These are phyloP conservation scores for Trichogramma dendrolimi DNA, from an alignment of 2,888 invertebrate genomes.

Conservation along the genomic window DNA sequence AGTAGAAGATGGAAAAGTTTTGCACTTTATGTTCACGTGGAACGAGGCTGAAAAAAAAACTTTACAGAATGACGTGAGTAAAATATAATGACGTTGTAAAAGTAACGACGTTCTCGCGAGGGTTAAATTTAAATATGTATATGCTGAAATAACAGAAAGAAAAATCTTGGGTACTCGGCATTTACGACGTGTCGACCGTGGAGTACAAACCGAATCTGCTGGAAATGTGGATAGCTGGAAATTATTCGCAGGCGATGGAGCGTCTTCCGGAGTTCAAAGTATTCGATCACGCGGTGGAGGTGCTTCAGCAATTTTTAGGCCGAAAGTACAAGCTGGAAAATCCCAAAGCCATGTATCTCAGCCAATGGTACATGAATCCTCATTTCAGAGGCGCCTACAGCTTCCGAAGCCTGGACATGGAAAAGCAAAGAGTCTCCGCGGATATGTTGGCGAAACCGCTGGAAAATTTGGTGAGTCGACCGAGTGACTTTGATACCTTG, in stretches of 20 bases:
- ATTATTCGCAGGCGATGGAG: conserved; percentile 62
- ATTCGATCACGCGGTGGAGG: conserved; percentile 51
- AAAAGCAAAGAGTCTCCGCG: conserved; percentile 31
- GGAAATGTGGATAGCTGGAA: conserved; percentile 64
- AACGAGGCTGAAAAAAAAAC: conserved; percentile 52
- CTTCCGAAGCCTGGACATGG: conserved; percentile 46
- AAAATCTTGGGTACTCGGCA: conserved; percentile 60
- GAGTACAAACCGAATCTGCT: conserved; percentile 61
- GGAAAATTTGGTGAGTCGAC: conserved; percentile 7
- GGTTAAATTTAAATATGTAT: background rate
- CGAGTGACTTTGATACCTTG: background rate
- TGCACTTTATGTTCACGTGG: conserved; percentile 58
- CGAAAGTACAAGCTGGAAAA: conserved; percentile 53
- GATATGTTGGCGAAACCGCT: conserved; percentile 48
- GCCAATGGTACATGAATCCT: conserved; percentile 66
- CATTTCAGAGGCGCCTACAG: conserved; percentile 70
- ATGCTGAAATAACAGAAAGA: conserved; percentile 16
- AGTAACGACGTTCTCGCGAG: too few species aligned
- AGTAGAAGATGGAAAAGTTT: conserved; percentile 1
- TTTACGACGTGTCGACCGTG: conserved; percentile 62
- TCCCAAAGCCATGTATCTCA: conserved; percentile 58
- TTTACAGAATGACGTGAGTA: conserved; percentile 15
- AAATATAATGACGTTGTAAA: too few species aligned
- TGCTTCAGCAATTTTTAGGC: conserved; percentile 56
- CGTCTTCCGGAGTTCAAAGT: conserved; percentile 55